Evolutionary conservation across 2,113 vertebrate genomes (phyloP), one percentile per base, ranked within the genome.

Genomic region (Anthoscopus minutus): DNA sequence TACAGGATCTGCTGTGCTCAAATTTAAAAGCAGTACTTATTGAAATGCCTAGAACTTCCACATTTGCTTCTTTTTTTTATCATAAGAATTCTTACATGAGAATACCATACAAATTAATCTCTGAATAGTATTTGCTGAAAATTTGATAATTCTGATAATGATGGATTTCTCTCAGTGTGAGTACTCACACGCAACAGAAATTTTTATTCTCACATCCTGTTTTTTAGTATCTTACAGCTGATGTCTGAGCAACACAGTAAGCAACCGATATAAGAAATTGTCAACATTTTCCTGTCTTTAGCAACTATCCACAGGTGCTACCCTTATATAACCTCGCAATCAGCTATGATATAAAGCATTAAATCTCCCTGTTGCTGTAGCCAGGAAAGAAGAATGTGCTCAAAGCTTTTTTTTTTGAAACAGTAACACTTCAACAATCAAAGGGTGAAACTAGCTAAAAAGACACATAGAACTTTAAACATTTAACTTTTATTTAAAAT

Each of bases 401-500:
- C 10, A 73, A 86, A 70, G n/a, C 7, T 24, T n/a, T 31, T 53
- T 24, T 38, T 33, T 23, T 42, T 56, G 38, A 11, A 27, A 84
- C 54, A 24, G 58, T 93, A 86, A 31, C 64, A 92, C 88, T 96
- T 96, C 90, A 93, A 51, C 48, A 97, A 95, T 96, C 94, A 97
- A 97, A 97, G 92, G 33, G 35, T 28, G 35, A 93, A 92, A 84
- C 30, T 45, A 91, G 33, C 33, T 89, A 70, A 92, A 85, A 94
- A 82, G 50, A 91, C 78, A 82, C 93, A 87, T 31, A 78, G 58
- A 83, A 78, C 69, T 81, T 60, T n/a, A n/a, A n/a, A n/a, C n/a
- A n/a, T n/a, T n/a, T n/a, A n/a, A n/a, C n/a, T n/a, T n/a, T n/a
- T 83, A 82, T 96, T 96, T 94, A 72, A 96, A 93, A 92, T 81